These are phyloP conservation scores for Tenodera sinensis DNA, from an alignment of 2,888 invertebrate genomes.

Conservation along the genomic window DNA sequence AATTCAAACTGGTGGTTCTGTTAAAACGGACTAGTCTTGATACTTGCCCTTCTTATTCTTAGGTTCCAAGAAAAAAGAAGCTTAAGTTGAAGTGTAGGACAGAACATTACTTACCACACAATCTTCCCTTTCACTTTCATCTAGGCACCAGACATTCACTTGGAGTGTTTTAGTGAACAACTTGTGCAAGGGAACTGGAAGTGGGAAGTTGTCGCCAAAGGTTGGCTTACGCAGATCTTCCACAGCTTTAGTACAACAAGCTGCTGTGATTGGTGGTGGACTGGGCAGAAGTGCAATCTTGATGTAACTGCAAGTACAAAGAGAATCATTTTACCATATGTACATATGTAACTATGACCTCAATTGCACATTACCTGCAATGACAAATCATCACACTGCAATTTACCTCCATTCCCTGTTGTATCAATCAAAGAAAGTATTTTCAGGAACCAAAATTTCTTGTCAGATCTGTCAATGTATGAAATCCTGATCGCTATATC, in stretches of 20 bases:
- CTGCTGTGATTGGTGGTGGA: constrained; percentile 50
- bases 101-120: constrained; percentile 70
- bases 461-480: too few relatives aligned
- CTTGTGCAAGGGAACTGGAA: constrained; percentile 71
- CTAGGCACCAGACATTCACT: constrained; percentile 78
- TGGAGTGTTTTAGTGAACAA: constrained; percentile 85
- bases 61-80: background rate
- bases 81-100: too few relatives aligned
- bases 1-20: background rate
- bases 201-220: constrained; percentile 74
- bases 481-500: too few relatives aligned
- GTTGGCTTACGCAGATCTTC: constrained; percentile 69
- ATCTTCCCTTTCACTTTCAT: constrained; percentile 62
- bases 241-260: constrained; percentile 67
- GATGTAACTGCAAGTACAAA: constrained; percentile 58
- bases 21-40: background rate
- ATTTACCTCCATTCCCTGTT: too few relatives aligned
- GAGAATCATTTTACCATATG: background rate
- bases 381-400: too few relatives aligned
- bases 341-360: background rate
- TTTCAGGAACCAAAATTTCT: too few relatives aligned
- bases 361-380: too few relatives aligned
- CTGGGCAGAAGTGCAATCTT: constrained; percentile 71
- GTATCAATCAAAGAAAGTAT: too few relatives aligned
- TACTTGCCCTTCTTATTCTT: background rate